phyloP scores from a whole-genome alignment of 2,113 vertebrate species.

The Camelus bactrianus region DNA sequence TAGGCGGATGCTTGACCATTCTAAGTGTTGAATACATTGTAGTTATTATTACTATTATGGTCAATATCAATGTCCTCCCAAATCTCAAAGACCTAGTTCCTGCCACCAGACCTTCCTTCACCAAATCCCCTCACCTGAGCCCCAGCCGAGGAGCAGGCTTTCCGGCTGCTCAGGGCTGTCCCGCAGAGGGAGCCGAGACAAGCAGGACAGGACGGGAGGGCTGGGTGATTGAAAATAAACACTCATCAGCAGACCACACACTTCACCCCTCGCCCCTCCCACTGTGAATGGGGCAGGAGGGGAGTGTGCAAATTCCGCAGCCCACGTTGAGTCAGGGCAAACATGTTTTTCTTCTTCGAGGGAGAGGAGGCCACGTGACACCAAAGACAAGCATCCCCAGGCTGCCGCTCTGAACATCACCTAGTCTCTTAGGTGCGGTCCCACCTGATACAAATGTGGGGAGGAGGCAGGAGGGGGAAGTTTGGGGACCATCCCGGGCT shows the following conservation, averaged over 20 bases:
- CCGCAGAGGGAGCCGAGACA: neutral
- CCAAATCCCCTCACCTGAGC: neutral
- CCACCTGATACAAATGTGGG: neutral
- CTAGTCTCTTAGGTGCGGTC: neutral
- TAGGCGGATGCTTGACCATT: rapidly evolving
- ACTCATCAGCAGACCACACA: neutral
- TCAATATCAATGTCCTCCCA: neutral
- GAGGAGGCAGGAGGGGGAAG: neutral
- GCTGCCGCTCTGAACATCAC: neutral
- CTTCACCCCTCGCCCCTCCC: neutral
- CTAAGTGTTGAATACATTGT: rapidly evolving
- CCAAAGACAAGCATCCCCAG: too few species aligned
- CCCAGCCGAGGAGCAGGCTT: rapidly evolving
- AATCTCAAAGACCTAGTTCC: neutral
- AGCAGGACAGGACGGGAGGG: rapidly evolving
- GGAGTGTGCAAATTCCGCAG: neutral
- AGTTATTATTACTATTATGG: neutral
- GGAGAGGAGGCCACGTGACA: neutral
- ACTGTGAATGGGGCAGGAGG: rapidly evolving
- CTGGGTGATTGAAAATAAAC: neutral
- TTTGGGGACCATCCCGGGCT: rapidly evolving
- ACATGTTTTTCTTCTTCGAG: neutral
- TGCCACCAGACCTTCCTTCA: neutral
- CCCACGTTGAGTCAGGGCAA: neutral
- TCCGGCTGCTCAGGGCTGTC: neutral